phyloP scores from a whole-genome alignment of 2,888 invertebrate species.

The Tortricodes alternella region DNA sequence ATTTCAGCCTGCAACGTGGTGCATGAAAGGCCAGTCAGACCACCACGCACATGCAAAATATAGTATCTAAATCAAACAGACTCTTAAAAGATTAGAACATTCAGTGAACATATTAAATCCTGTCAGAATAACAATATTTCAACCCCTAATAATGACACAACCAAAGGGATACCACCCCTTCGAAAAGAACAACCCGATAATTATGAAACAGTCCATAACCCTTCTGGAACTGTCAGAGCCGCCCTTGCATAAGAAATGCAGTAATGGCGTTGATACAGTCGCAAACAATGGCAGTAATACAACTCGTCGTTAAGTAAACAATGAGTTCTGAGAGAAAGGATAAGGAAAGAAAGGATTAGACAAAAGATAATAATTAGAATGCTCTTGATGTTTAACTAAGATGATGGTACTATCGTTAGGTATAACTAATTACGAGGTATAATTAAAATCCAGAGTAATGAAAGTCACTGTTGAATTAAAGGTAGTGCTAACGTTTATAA shows the following conservation, averaged over 20 bases:
- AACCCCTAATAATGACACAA: conserved; percentile 8
- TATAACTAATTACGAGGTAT: too few species aligned
- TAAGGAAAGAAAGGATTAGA: too few species aligned
- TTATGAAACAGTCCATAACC: conserved; percentile 30
- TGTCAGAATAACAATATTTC: conserved; percentile 13
- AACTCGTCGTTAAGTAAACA: conserved; percentile 21
- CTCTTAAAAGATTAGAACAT: neutral
- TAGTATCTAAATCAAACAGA: neutral
- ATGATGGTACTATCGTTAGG: too few species aligned
- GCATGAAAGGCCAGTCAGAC: neutral
- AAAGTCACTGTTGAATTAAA: too few species aligned
- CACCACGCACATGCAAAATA: neutral
- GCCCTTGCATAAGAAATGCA: conserved; percentile 26
- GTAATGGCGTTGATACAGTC: conserved; percentile 11
- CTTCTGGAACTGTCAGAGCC: conserved; percentile 16
- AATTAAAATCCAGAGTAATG: too few species aligned
- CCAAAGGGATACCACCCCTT: conserved; percentile 23
- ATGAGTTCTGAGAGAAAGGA: conserved; percentile 3
- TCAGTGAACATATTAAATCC: conserved; percentile 3
- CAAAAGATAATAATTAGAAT: too few species aligned
- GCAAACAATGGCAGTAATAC: conserved; percentile 8
- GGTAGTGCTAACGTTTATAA: too few species aligned
- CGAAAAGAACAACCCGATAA: conserved; percentile 31
- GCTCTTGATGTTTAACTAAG: too few species aligned
- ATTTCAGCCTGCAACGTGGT: too few species aligned